These are phyloP conservation scores for Sebastes fasciatus DNA, from an alignment of 2,113 vertebrate species.

Conservation along the genomic window DNA sequence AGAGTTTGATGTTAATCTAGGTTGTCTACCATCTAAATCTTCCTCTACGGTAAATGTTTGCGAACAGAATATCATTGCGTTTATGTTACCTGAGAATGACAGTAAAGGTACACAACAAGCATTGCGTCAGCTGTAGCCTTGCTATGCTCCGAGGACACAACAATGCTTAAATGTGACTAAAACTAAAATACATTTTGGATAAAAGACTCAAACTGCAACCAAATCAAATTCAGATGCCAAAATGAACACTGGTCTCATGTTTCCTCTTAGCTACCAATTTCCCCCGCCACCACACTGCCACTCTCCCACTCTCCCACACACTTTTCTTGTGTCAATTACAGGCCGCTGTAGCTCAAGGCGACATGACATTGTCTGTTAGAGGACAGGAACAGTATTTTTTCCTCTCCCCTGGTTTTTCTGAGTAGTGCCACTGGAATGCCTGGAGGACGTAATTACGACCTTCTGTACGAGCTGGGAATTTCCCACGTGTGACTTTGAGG, in stretches of 20 bases:
- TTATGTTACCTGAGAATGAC: background rate
- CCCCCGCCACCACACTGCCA: background rate
- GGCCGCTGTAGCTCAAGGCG: background rate
- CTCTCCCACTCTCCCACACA: conserved; percentile 9
- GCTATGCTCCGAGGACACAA: background rate
- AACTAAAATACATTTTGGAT: background rate
- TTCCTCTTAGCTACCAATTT: background rate
- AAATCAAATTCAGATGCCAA: background rate
- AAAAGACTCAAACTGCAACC: background rate
- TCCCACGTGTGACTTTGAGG: conserved; percentile 37
- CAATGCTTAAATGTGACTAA: background rate
- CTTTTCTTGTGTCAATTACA: conserved; percentile 20
- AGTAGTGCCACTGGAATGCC: conserved; percentile 63
- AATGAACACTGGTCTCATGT: background rate
- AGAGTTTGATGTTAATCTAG: background rate
- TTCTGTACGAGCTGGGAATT: conserved; percentile 48
- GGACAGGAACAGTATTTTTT: conserved; percentile 26
- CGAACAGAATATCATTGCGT: background rate
- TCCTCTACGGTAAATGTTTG: background rate
- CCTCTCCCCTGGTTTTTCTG: conserved; percentile 19
- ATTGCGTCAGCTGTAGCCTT: background rate
- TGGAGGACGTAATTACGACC: conserved; percentile 64
- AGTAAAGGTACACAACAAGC: background rate
- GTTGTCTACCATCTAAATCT: background rate
- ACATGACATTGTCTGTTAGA: conserved; percentile 40